Percentiles rank a stretch among this genome's conserved stretches.
These are phyloP conservation scores for Dysidea cf. avara DNA, from an alignment of 37 sponge, comb jelly and placozoan genomes.

Conservation along the genomic window DNA sequence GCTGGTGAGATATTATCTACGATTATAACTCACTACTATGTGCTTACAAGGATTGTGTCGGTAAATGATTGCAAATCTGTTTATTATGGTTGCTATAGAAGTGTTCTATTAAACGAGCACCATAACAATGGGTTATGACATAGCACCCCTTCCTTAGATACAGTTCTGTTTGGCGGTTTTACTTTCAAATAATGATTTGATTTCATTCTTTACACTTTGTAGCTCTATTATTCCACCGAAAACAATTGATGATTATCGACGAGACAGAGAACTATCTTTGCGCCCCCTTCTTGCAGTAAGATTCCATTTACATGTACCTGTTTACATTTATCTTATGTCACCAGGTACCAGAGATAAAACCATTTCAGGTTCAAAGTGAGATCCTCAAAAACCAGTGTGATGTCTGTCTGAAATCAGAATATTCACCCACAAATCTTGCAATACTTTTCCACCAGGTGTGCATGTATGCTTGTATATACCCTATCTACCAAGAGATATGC, in stretches of 20 bases:
- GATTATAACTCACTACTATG: no score
- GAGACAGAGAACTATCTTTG: conserved; percentile 48
- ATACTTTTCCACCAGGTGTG: conserved; percentile 54
- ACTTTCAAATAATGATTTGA: no score
- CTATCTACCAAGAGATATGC: not conserved
- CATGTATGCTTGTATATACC: not conserved
- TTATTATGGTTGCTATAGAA: no score
- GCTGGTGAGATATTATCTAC: not conserved
- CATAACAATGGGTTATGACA: not conserved
- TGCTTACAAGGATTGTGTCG: no score
- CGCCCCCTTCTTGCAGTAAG: conserved; percentile 26
- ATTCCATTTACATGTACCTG: not conserved
- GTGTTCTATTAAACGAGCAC: no score
- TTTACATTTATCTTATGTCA: not conserved
- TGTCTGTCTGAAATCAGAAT: conserved; percentile 2
- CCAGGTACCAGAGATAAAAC: conserved; percentile 33
- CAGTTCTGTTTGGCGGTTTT: not conserved
- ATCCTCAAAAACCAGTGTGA: conserved; percentile 29
- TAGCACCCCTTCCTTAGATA: conserved; percentile 9
- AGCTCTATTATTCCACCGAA: conserved; percentile 49
- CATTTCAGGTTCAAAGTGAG: conserved; percentile 21
- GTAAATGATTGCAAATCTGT: no score
- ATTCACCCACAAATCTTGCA: conserved; percentile 40
- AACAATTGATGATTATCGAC: conserved; percentile 46
- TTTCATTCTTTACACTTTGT: not conserved